Evolutionary conservation across 2,113 vertebrate genomes (phyloP), one percentile per base, ranked within the genome.

Genomic region (Arothron firmamentum): DNA sequence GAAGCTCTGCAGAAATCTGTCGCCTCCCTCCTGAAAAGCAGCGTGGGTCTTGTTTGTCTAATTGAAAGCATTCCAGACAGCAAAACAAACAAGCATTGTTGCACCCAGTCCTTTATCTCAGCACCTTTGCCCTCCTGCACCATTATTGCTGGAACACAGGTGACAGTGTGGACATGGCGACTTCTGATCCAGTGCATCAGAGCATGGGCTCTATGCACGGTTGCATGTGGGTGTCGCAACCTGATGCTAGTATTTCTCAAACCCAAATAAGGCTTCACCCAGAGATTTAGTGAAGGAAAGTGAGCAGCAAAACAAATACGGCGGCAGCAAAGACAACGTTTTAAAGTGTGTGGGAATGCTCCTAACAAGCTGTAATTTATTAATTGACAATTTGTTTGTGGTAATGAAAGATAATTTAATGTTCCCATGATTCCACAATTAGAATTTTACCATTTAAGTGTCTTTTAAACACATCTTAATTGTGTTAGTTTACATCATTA

Each of bases 21-120:
- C 58, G 7, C 55, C 42, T 62, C 68, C 62, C 82, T 19, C 57
- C 68, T 57, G 77, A 71, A 81, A 67, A 68, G 46, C 82, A 76
- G 75, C 82, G 6, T 57, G 86, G 65, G 49, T 62, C 77, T 56
- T 85, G 77, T 83, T 88, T 74, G 79, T 71, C 79, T 84, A 83
- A 80, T 81, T 82, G 78, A 78, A 76, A 81, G 49, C 56, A 62
- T 65, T 79, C 75, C 79, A 81, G 67, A 54, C 70, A 56, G 51
- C 4, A 53, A 62, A 74, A 77, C 69, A 81, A 79, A 78, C 79
- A 80, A 45, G 57, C 46, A 70, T 59, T 49, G 50, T 63, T 54
- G 57, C 62, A 69, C 72, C 52, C 60, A 20, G 67, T n/a, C 53
- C 65, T 55, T 70, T 57, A 58, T 46, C 51, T 62, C 23, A 67